Evolutionary conservation across 1,140 invertebrate genomes (phyloP), one percentile per base, ranked within the genome.

Genomic region (Drosophila fuyamai): DNA sequence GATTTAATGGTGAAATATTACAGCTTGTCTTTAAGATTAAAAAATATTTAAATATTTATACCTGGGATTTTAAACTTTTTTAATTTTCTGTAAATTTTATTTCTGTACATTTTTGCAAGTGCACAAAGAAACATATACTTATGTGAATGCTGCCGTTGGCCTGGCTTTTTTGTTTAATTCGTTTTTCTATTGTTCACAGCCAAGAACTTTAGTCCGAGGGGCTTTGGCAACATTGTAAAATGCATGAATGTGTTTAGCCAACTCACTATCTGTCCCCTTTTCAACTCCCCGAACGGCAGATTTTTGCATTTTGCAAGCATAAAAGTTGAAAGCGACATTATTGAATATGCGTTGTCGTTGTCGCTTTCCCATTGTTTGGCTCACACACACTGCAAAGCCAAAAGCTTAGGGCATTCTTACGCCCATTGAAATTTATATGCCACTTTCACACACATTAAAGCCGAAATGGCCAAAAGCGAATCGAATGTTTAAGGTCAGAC

Each of bases 291-390:
- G 14, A 16, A 50, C 60, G 70, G 76, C 73, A 72, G 79, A 80
- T 89, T 88, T 76, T 89, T 75, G 73, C 79, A 83, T 83, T 79
- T 83, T 44, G 62, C 78, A 50, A 59, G 71, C 76, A 80, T 73
- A 88, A 89, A 89, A 88, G 84, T 84, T 84, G 84, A 88, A 89
- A 88, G 80, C 84, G 84, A 89, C 84, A 88, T 89, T 88, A 88
- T 90, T 89, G 83, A 88, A 88, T 88, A 88, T 89, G 83, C 82
- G 75, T 81, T 67, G 72, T 63, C 48, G 59, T 76, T 81, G 61
- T 43, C 48, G 60, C 62, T 76, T 70, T 75, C 54, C 81, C 63
- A 86, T 86, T 86, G 82, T 86, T 75, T 55, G 63, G 43, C 51
- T 44, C 61, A 54, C 50, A 79, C 58, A 48, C 14, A 54, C 44